Conservation (phyloP, 2,888 invertebrate species). For the Tenthredo amoena region DNA sequence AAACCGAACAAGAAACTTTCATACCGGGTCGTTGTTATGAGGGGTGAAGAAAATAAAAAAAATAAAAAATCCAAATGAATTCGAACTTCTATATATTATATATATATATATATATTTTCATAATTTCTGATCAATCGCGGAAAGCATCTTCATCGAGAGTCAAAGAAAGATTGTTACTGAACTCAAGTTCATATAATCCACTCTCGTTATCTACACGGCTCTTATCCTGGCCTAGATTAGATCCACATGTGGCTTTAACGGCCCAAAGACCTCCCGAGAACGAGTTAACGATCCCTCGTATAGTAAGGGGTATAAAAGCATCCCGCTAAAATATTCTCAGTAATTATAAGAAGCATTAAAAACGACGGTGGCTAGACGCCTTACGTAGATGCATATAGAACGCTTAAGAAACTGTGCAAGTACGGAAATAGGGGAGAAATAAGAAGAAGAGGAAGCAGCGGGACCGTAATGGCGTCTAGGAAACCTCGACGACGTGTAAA, state of each 20-base stretch:
- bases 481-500: constrained; percentile 30
- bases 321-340: constrained; percentile 4
- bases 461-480: constrained; percentile 22
- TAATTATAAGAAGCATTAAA: constrained; percentile 41
- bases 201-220: neutral
- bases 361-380: constrained; percentile 22
- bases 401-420: constrained; percentile 7
- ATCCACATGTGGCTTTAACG: neutral
- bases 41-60: too few species aligned
- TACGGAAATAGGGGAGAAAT: neutral
- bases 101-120: too few species aligned
- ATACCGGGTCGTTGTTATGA: neutral
- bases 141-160: neutral
- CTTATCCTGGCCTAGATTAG: neutral
- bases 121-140: neutral
- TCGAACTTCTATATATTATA: neutral
- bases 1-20: neutral
- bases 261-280: constrained; percentile 10
- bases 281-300: constrained; percentile 23
- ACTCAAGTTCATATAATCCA: neutral
- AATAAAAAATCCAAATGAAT: too few species aligned
- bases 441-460: neutral
- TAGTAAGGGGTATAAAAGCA: neutral
- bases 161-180: neutral
- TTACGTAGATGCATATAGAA: neutral